Base-by-base conservation (phyloP, 2,113 vertebrate species). In the Nannospalax galili region DNA sequence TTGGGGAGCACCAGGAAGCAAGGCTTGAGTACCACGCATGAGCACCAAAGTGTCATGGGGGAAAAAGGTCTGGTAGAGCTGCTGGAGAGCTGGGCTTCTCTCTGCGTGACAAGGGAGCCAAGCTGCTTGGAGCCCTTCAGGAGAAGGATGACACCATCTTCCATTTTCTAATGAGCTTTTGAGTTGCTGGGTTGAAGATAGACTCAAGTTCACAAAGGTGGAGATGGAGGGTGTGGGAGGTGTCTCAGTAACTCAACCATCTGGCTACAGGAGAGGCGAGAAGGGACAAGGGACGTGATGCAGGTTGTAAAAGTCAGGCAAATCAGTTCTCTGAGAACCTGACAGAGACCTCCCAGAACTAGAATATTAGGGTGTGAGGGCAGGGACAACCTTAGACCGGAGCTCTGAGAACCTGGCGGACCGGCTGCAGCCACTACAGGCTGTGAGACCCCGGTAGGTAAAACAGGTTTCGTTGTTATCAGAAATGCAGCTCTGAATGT, bases 381-480 rank as follows among this genome's bases (percentile, higher is more conserved):
- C 32, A 14, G 14, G 15, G 16, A 12, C 19, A 64, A 1, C 17
- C 5, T n/a, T n/a, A n/a, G 1, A 28, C 9, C 7, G 0, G 5
- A 17, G n/a, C 7, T 30, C 24, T 3, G 62, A 15, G 30, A 30
- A 9, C 1, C 3, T 11, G 12, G 20, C 58, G 35, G 12, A 16
- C 42, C 3, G 24, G 3, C 5, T 42, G 0, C 9, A 10, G 22
- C 4, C 22, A 19, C 28, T 5, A 6, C 22, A 9, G 45, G 42
- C 30, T 3, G 52, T 7, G 42, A 48, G 30, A 19, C 0, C 7
- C 0, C 1, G 19, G 30, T n/a, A n/a, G 1, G 6, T 6, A 60
- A 32, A 26, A 0, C n/a, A 0, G 16, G 9, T 6, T 64, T 32
- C 0, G 20, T 7, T 14, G 1, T 2, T 0, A 0, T 10, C 1